Base-by-base conservation (phyloP, 2,113 vertebrate species). In the Cathartes aura region DNA sequence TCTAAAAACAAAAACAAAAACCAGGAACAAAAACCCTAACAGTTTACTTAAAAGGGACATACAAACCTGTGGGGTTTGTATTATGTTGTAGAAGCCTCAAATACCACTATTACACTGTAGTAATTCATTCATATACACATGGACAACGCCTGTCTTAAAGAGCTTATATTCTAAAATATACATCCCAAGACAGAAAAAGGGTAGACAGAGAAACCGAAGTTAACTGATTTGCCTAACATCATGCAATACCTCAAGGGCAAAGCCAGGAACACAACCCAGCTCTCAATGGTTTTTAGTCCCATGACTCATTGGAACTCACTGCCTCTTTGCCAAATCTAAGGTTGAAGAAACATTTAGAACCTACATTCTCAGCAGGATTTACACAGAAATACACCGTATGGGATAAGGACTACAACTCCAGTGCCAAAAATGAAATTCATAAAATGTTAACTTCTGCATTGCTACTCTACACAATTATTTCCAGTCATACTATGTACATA, bases 91-190 rank as follows among this genome's bases (percentile, higher is more conserved):
- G 34, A 56, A 71, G 34, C 43, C 48, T 38, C 68, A 20, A 34
- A 81, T 18, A 26, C 34, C 56, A 30, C 15, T 8, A 17, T 8
- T 18, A 17, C 15, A 19, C 26, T 3, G 8, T 1, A 22, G 14
- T 0, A 59, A 47, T 6, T 0, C 29, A 36, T 19, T 52, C 53
- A 18, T 5, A 3, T 0, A 12, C 32, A 36, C 38, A 3, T 4
- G 6, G n/a, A 38, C 30, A 50, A 7, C 8, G 15, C 42, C 45
- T 55, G 8, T 23, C 71, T 38, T 12, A 5, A 67, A 38, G 17
- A 30, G 18, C 2, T 52, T 8, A 5, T 1, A 13, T 43, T 34
- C 34, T 5, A 38, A 52, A 43, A 29, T 1, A 15, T 0, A 23
- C 17, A 67, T 0, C 55, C 29, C 42, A 21, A 11, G 12, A 24